Base-by-base conservation (phyloP, 2,888 invertebrate species). In the Drepanosiphum platanoidis region DNA sequence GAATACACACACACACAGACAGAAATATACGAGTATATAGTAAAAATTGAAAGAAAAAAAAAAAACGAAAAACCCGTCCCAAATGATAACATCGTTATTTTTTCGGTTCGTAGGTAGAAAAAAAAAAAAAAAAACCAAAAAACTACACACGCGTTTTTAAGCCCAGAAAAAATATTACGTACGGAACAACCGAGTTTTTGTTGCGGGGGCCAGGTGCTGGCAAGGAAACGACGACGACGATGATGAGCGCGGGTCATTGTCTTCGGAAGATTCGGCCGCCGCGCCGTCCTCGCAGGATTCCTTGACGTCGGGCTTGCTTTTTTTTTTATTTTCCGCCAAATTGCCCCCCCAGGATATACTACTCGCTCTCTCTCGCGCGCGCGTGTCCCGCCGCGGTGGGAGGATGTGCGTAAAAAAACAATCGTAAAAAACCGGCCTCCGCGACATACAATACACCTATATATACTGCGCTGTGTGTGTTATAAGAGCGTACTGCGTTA, bases 71-170 rank as follows among this genome's bases (percentile, higher is more conserved):
- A 77, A 83, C 83, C 83, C 72, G 83, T 83, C 74, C 27, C 46
- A 34, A 66, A 83, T 83, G 75, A 83, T 66, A 83, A 75, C 83
- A 75, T 83, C 75, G 75, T 83, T 82, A 58, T 74, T 83, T 82
- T 83, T 83, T 75, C 74, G 74, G 64, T 42, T 46, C 74, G 83
- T 75, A 42, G 71, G 58, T 70, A 82, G 42, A 81, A 70, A 71
- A 71, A 78, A 58, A 75, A 39, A 79, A 36, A 34, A 70, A 81
- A 80, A 70, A 58, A n/a, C 22, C 11, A 7, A 30, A 78, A 78
- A 78, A 77, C 30, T 30, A 39, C 39, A 42, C 42, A 42, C n/a
- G n/a, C n/a, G n/a, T n/a, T n/a, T n/a, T n/a, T n/a, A n/a, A n/a
- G n/a, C n/a, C n/a, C n/a, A n/a, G n/a, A n/a, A n/a, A n/a, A n/a